Base-by-base conservation (phyloP, 2,888 invertebrate genomes). In the Mimachlamys varia region DNA sequence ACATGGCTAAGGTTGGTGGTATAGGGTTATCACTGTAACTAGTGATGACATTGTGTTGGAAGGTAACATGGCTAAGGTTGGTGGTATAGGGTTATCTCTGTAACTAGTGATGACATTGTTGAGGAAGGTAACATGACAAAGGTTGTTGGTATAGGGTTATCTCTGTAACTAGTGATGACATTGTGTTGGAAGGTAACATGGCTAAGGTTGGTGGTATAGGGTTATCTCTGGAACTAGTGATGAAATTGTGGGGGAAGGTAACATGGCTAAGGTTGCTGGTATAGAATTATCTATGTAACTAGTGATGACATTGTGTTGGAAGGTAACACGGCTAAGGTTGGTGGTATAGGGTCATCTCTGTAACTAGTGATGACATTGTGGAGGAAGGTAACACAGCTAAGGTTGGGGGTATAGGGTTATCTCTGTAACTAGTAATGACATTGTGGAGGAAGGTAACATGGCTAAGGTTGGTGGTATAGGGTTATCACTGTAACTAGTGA, bases 31-130 rank as follows among this genome's bases (percentile, higher is more conserved):
- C 22, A 12, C 53, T 2, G 53, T 2, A 53, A 53, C 44, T 53
- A 53, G 95, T 44, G 55, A 92, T 15, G 93, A 94, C 37, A 93
- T 96, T 53, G 96, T 96, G 7, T 94, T 93, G 91, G 92, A 92
- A 89, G 96, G 95, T 55, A 95, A 94, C 89, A 90, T 92, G 38
- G 95, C 95, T 7, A 97, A 97, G 95, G 96, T 96, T 91, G 53
- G 89, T 90, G 4, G 22, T 58, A 19, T n/a, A 1, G 15, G 58
- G n/a, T 19, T 58, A n/a, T 7, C 22, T 53, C 53, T 2, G 53
- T 2, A 53, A 53, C 44, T 53, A 53, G 95, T 44, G 55, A 92
- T 15, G 93, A 94, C 37, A 93, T 96, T 53, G 96, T 96, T 7
- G 94, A 93, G 91, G 92, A 92, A 89, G 96, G 95, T 55, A 95